A percentile compares a stretch with the other conserved stretches of the same genome.
Conservation (phyloP, 2,113 vertebrate genomes). For the Hippocampus comes region DNA sequence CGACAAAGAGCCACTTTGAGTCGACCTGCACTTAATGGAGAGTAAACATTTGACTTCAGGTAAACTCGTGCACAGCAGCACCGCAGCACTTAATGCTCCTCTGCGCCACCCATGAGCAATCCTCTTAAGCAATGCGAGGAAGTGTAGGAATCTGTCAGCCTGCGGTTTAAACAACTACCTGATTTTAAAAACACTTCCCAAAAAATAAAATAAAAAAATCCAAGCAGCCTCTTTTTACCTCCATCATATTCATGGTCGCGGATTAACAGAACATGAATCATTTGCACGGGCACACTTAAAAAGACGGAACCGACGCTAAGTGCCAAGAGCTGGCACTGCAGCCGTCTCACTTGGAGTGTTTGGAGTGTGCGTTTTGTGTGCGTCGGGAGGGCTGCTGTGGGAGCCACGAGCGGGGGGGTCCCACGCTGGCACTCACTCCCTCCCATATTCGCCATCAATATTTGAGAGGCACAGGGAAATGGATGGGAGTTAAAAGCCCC, state of each 20-base stretch:
- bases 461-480: slow-evolving; percentile 74
- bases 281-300: slow-evolving; percentile 61
- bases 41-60: slow-evolving; percentile 18
- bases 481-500: slow-evolving; percentile 77
- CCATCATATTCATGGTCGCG: slow-evolving; percentile 48
- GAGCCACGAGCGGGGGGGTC: slow-evolving; percentile 62
- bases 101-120: slow-evolving; percentile 31
- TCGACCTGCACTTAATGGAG: slow-evolving; percentile 6
- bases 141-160: slow-evolving; percentile 46
- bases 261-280: slow-evolving; percentile 61
- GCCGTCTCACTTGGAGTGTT: slow-evolving; percentile 29
- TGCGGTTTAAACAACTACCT: slow-evolving; percentile 59
- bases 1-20: slow-evolving; percentile 13
- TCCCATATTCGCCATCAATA: slow-evolving; percentile 76
- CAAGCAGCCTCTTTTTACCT: slow-evolving; percentile 43
- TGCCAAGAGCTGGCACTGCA: slow-evolving; percentile 55
- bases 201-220: slow-evolving; percentile 16
- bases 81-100: slow-evolving; percentile 10
- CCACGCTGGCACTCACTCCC: slow-evolving; percentile 68
- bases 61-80: slow-evolving; percentile 17
- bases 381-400: slow-evolving; percentile 42
- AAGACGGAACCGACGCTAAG: slow-evolving; percentile 47
- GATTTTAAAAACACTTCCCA: slow-evolving; percentile 47
- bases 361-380: slow-evolving; percentile 34
- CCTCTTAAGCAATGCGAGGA: slow-evolving; percentile 36